Conservation (phyloP, 2,113 vertebrate genomes). For the Notarius lentiginosus region DNA sequence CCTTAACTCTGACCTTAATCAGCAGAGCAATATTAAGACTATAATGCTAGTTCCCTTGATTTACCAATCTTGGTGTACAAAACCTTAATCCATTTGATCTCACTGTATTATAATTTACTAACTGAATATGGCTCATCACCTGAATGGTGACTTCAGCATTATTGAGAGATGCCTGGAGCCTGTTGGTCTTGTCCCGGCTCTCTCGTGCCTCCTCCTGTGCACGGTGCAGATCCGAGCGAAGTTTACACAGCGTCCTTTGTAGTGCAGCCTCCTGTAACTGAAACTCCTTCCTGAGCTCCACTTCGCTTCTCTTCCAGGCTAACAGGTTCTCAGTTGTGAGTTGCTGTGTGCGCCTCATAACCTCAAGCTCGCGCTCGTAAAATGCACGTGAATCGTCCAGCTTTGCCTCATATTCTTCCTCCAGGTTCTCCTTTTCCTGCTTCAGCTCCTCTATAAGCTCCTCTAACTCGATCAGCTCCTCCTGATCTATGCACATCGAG, state of each 20-base stretch:
- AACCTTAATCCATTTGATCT: background rate
- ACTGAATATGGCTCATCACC: constrained; percentile 66
- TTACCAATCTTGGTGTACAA: background rate
- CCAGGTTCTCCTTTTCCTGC: constrained; percentile 81
- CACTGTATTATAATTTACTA: background rate
- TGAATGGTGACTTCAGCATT: constrained; percentile 87
- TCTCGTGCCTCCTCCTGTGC: constrained; percentile 90
- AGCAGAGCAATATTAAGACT: background rate
- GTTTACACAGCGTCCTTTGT: constrained; percentile 80
- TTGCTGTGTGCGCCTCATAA: constrained; percentile 90
- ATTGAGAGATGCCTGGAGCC: constrained; percentile 85
- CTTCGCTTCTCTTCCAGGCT: constrained; percentile 92
- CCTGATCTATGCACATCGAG: constrained; percentile 82
- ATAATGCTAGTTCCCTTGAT: background rate
- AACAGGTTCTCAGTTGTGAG: constrained; percentile 92
- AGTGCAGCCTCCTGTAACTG: constrained; percentile 88
- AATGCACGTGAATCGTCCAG: constrained; percentile 88
- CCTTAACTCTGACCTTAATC: background rate
- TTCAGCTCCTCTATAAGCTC: constrained; percentile 82
- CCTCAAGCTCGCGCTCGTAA: constrained; percentile 92
- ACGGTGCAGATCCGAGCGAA: constrained; percentile 79
- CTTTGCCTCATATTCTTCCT: constrained; percentile 92
- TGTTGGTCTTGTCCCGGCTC: constrained; percentile 88
- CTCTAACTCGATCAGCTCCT: constrained; percentile 84
- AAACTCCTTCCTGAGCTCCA: constrained; percentile 91